These are phyloP conservation scores for Cyclina sinensis DNA, from an alignment of 1,140 invertebrate genomes.

Conservation along the genomic window DNA sequence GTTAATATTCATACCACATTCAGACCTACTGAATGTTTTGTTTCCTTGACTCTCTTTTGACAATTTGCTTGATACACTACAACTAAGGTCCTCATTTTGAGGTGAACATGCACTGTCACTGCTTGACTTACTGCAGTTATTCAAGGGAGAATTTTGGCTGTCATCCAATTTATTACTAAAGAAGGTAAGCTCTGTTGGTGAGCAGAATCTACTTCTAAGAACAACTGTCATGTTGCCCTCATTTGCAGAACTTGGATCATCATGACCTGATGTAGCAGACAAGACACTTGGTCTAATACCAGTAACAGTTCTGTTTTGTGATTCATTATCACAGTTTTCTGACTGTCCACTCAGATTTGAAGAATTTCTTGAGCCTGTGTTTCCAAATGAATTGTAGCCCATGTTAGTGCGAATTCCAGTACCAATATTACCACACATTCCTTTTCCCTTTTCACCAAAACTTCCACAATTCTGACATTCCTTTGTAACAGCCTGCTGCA, in stretches of 20 bases:
- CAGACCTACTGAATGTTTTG: slow-evolving; percentile 23
- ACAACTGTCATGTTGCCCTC: slow-evolving; percentile 23
- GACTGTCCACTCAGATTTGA: background rate
- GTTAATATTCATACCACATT: slow-evolving; percentile 57
- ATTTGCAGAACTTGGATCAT: background rate
- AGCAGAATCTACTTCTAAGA: background rate
- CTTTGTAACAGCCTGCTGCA: background rate
- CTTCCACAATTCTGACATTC: background rate
- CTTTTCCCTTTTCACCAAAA: background rate
- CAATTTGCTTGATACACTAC: slow-evolving; percentile 34
- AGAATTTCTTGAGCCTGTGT: background rate
- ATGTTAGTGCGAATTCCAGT: background rate
- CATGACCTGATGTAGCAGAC: background rate
- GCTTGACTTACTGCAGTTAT: slow-evolving; percentile 46
- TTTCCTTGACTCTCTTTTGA: slow-evolving; percentile 21
- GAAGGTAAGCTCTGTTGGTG: slow-evolving; percentile 56
- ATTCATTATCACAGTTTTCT: slow-evolving; percentile 1
- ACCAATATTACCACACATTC: background rate
- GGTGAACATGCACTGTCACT: slow-evolving; percentile 1
- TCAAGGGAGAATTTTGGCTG: background rate
- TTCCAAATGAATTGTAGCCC: background rate
- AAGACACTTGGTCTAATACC: slow-evolving; percentile 7
- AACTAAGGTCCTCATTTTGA: background rate
- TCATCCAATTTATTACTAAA: slow-evolving; percentile 41
- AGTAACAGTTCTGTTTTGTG: slow-evolving; percentile 56